These are phyloP conservation scores for Alouatta caraya DNA, from an alignment of 2,797 vertebrate species.

Conservation along the genomic window DNA sequence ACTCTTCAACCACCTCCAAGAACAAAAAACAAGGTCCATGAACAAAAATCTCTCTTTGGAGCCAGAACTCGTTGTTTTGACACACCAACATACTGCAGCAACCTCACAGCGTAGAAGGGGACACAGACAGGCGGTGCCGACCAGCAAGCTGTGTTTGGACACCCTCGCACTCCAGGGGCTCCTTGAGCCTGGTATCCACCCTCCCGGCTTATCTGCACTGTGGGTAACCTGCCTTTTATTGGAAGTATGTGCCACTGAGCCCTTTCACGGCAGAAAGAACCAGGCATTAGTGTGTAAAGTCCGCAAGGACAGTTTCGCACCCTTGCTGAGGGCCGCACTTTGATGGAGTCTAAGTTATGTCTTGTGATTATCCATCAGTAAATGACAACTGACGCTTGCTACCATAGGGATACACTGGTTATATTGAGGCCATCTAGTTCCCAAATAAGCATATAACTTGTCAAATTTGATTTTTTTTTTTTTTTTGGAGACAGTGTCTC, in stretches of 20 bases:
- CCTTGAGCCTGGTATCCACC: neutral
- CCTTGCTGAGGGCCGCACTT: neutral
- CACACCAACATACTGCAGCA: neutral
- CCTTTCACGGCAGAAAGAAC: neutral
- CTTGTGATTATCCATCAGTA: neutral
- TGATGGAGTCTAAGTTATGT: neutral
- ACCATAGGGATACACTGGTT: neutral
- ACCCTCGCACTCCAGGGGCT: neutral
- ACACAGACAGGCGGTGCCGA: no score
- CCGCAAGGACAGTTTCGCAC: neutral
- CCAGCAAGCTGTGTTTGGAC: neutral
- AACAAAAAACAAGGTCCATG: neutral
- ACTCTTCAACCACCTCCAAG: neutral
- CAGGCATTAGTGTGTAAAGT: no score
- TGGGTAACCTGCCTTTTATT: neutral
- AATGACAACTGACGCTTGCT: neutral
- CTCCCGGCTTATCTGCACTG: neutral
- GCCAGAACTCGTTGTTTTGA: neutral
- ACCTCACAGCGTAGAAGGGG: neutral
- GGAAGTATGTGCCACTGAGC: neutral
- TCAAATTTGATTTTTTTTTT: neutral
- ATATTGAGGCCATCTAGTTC: neutral
- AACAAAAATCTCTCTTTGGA: neutral
- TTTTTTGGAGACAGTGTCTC: no score
- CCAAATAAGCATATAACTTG: neutral